Conservation (phyloP, 2,797 vertebrate species). For the Mormyrops attenuatus region DNA sequence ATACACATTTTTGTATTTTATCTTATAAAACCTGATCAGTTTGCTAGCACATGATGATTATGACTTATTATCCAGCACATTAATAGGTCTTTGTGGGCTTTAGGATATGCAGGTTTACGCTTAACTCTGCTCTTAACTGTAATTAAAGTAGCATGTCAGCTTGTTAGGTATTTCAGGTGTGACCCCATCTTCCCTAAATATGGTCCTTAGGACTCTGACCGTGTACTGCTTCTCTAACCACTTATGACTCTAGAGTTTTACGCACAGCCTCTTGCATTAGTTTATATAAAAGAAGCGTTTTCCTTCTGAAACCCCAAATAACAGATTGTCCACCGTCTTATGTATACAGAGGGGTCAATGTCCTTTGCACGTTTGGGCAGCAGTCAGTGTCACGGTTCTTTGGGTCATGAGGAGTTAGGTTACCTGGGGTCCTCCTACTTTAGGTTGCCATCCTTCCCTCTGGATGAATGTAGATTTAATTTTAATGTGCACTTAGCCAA, state of each 20-base stretch:
- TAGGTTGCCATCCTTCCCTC: neutral
- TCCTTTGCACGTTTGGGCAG: neutral
- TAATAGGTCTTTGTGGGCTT: neutral
- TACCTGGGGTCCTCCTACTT: neutral
- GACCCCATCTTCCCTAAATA: neutral
- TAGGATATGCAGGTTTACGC: neutral
- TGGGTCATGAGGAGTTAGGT: neutral
- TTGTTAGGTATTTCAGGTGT: neutral
- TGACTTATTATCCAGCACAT: neutral
- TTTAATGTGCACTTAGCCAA: neutral
- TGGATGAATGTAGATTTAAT: neutral
- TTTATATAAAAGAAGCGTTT: neutral
- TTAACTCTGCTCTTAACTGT: neutral
- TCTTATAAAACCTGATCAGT: neutral
- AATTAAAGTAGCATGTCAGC: neutral
- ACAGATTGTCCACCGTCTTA: neutral
- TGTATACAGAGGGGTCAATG: neutral
- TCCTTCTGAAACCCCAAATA: neutral
- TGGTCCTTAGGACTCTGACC: neutral
- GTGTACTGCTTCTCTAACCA: neutral
- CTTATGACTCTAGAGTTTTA: neutral
- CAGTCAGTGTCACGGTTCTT: neutral
- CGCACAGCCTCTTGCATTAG: neutral
- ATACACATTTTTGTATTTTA: neutral
- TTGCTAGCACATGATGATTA: neutral